Base-by-base conservation (phyloP, 2,888 invertebrate species). In the Nymphalis polychloros region DNA sequence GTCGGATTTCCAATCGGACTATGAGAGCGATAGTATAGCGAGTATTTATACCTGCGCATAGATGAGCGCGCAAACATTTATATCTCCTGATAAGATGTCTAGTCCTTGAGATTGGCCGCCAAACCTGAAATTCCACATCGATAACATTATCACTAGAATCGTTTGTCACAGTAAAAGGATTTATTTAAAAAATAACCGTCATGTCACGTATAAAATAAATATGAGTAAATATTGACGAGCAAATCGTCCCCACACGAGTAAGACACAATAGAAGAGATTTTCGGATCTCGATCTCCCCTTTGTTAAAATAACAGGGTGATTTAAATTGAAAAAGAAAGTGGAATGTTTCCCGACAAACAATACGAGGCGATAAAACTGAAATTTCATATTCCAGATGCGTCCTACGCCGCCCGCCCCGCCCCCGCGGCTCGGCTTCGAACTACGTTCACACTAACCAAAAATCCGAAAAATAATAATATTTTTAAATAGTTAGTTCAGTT, bases 331-430 rank as follows among this genome's bases (percentile, higher is more conserved):
- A 70, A 60, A 69, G 65, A 70, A 64, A 72, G 70, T 64, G 59
- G 67, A 63, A 63, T 72, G 63, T 69, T 66, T 57, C 23, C 61
- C 61, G 61, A 59, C 64, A 71, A 64, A 67, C 69, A 72, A 70
- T 70, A 64, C 70, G 69, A 59, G 66, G 60, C 69, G 72, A 68
- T 65, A 70, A 67, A 69, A 72, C 72, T 70, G 67, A 70, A 65
- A 72, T 70, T 70, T 65, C 70, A 72, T 72, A 70, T 70, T 72
- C 72, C 72, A 70, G 63, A 59, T 70, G 70, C 59, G 72, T 70
- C 50, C 64, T 49, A 35, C 52, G 49, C 27, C 53, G 27, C 61
- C 41, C 41, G 31, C 35, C 59, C 19, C 59, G 20, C 47, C 31
- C 60, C 31, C 55, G 55, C 55, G 55, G 27, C 17, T n/a, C 57